Evolutionary conservation across 1,140 invertebrate species (phyloP).

Genomic region (Bombyx mandarina): DNA sequence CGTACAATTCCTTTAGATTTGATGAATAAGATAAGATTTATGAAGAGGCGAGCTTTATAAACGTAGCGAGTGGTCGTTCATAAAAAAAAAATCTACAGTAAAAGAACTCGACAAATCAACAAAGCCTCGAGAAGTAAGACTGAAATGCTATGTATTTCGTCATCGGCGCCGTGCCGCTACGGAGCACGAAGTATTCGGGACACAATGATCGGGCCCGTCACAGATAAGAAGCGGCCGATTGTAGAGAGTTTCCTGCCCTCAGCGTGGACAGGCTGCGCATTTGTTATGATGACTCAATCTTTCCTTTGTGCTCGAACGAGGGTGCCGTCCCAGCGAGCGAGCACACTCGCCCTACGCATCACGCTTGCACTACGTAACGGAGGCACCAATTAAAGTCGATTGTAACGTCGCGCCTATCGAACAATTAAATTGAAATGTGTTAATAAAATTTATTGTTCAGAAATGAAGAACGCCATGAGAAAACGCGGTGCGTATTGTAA

Average conservation of each 20-base stretch:
- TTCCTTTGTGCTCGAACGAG: constrained; percentile 51
- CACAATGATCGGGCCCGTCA: constrained; percentile 59
- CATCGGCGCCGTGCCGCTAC: constrained; percentile 31
- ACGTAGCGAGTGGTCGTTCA: constrained; percentile 41
- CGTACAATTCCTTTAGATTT: constrained; percentile 23
- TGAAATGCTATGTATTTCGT: constrained; percentile 56
- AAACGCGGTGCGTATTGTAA: constrained; percentile 41
- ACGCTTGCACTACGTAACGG: constrained; percentile 53
- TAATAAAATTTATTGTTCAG: constrained; percentile 64
- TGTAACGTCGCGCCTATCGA: constrained; percentile 37
- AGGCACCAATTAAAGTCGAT: constrained; percentile 60
- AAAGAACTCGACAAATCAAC: constrained; percentile 59
- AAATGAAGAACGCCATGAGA: constrained; percentile 48
- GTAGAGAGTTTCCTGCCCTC: constrained; percentile 50
- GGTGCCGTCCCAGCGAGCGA: constrained; percentile 28
- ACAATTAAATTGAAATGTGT: constrained; percentile 57
- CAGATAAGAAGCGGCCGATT: constrained; percentile 61
- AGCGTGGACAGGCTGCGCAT: constrained; percentile 38
- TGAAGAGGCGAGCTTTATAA: constrained; percentile 48
- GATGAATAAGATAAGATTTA: constrained; percentile 61
- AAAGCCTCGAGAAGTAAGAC: constrained; percentile 50
- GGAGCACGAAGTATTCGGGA: constrained; percentile 50
- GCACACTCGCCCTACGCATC: constrained; percentile 22
- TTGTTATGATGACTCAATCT: constrained; percentile 68
- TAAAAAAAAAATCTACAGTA: constrained; percentile 57